Conservation (phyloP, 2,113 vertebrate genomes). For the Dasyurus viverrinus region DNA sequence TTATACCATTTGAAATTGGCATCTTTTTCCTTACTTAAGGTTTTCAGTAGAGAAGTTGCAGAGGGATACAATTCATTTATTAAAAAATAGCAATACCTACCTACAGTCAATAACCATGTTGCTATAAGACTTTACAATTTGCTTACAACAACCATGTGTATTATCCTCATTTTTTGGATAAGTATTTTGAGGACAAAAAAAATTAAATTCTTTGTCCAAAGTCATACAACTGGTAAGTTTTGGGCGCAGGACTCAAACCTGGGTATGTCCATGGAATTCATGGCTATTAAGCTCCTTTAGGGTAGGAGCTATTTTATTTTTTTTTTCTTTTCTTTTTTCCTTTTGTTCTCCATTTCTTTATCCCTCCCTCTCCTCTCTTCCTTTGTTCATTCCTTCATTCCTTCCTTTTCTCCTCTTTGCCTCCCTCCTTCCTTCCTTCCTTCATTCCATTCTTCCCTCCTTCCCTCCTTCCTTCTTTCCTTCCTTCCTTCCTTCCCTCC, state of each 20-base stretch:
- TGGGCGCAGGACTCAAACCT: neutral
- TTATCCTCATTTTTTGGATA: neutral
- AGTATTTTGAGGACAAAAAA: rapidly evolving
- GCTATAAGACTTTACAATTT: neutral
- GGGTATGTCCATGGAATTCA: neutral
- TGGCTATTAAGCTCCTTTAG: neutral
- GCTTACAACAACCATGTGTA: neutral
- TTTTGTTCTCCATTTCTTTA: no score
- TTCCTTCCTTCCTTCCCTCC: neutral
- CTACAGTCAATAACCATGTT: neutral
- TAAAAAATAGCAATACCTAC: neutral
- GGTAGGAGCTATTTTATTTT: neutral
- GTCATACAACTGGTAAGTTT: rapidly evolving
- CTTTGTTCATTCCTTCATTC: neutral
- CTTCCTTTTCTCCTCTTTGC: rapidly evolving
- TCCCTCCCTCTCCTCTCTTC: no score
- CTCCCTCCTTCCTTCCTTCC: rapidly evolving
- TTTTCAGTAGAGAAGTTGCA: neutral
- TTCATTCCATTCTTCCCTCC: rapidly evolving
- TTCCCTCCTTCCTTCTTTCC: no score
- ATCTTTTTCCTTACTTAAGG: neutral
- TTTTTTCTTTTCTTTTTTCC: neutral
- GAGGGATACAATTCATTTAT: neutral
- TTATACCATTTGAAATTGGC: neutral
- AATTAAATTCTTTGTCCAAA: rapidly evolving